A percentile compares a stretch with the other conserved stretches of the same genome.
These are phyloP conservation scores for Lepidostoma basale DNA, from an alignment of 1,140 invertebrate species.

Conservation along the genomic window DNA sequence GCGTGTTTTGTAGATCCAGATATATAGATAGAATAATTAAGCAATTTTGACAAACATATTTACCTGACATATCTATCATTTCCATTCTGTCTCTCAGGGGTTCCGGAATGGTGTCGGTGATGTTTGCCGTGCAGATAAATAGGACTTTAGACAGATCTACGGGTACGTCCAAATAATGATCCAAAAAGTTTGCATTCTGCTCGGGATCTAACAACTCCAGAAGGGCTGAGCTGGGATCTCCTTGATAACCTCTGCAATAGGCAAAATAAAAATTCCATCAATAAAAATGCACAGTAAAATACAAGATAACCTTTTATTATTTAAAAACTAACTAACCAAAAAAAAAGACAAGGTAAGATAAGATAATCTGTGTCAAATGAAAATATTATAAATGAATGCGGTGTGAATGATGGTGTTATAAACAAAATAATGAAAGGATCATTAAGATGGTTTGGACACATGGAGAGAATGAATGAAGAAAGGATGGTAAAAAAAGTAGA, in stretches of 20 bases:
- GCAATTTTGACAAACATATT: constrained; percentile 28
- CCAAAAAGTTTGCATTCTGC: constrained; percentile 97
- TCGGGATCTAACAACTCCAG: constrained; percentile 97
- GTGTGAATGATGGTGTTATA: no score
- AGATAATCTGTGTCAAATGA: constrained; percentile 8
- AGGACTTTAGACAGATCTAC: constrained; percentile 96
- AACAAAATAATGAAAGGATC: no score
- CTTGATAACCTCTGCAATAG: constrained; percentile 82
- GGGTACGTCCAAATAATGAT: constrained; percentile 97
- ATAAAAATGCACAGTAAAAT: no score
- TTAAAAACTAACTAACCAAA: no score
- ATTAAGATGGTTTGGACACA: no score
- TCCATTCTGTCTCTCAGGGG: constrained; percentile 98
- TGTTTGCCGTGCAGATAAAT: constrained; percentile 98
- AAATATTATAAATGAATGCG: constrained; percentile 44
- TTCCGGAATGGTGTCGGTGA: constrained; percentile 95
- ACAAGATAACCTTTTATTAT: no score
- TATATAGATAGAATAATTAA: background rate
- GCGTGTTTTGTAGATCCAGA: no score
- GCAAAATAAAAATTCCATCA: background rate
- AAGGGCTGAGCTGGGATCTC: constrained; percentile 95
- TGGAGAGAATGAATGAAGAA: no score
- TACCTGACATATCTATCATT: constrained; percentile 97
- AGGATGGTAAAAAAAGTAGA: no score
- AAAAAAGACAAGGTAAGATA: no score